These are phyloP conservation scores for Drosophila neotestacea DNA, from an alignment of 2,888 invertebrate species.

Conservation along the genomic window DNA sequence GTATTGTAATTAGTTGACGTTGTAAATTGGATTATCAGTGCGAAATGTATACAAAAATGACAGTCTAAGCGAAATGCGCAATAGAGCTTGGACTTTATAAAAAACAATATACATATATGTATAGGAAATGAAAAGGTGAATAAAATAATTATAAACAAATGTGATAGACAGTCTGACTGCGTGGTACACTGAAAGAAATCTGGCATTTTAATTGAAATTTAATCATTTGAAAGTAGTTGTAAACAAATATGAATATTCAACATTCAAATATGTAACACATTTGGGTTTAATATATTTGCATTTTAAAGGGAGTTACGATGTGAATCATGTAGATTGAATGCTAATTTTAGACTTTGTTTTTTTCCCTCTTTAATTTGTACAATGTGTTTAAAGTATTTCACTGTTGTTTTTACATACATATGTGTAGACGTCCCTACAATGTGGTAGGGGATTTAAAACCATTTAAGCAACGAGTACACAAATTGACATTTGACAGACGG, in stretches of 20 bases:
- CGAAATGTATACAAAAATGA: constrained; percentile 14
- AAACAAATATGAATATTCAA: not conserved
- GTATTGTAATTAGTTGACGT: constrained; percentile 26
- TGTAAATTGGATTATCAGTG: constrained; percentile 36
- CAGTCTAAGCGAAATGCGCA: constrained; percentile 27
- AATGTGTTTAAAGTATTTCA: not conserved
- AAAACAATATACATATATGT: not conserved
- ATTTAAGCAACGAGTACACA: constrained; percentile 29
- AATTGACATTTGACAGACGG: constrained; percentile 56
- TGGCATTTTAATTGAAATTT: not conserved
- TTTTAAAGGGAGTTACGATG: not conserved
- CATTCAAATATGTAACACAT: not conserved
- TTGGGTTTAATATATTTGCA: not conserved
- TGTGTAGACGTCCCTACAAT: constrained; percentile 7
- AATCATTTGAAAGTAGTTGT: not conserved
- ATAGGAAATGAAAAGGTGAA: constrained; percentile 6
- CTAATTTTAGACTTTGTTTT: constrained; percentile 2
- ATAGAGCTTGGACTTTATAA: constrained; percentile 26
- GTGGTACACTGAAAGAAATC: constrained; percentile 3
- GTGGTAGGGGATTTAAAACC: constrained; percentile 32
- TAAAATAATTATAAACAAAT: constrained; percentile 20
- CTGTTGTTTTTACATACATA: constrained; percentile 6
- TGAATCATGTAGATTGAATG: constrained; percentile 3
- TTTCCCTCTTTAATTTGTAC: constrained; percentile 4
- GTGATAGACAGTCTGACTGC: constrained; percentile 28